phyloP scores from a whole-genome alignment of 2,113 vertebrate genomes.

The Dicrurus megarhynchus region DNA sequence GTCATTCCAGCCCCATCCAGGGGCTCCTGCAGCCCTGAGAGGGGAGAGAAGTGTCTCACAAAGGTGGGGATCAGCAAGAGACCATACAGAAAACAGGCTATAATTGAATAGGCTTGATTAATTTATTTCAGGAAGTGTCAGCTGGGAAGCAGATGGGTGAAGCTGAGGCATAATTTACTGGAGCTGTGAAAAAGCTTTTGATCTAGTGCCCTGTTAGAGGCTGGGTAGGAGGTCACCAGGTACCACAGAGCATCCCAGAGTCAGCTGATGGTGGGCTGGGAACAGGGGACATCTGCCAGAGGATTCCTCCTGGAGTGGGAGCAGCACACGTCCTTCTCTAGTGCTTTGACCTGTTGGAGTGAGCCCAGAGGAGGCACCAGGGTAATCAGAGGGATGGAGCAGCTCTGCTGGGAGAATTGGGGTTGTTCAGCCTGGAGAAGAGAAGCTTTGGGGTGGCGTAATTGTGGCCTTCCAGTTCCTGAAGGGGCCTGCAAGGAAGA shows the following conservation, averaged over 20 bases:
- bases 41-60: neutral
- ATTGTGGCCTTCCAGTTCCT: neutral
- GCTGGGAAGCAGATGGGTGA: conserved; percentile 48
- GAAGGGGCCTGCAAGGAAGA: neutral
- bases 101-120: conserved; percentile 45
- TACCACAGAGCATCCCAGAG: neutral
- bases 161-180: conserved; percentile 28
- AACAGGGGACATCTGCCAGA: neutral
- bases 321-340: accelerated
- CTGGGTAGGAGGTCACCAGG: neutral
- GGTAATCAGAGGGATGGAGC: neutral
- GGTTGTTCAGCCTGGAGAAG: neutral
- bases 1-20: neutral
- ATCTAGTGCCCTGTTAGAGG: neutral
- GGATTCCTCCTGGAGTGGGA: neutral
- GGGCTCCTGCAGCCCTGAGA: neutral
- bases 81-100: neutral
- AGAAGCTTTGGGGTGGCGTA: neutral
- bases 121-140: conserved; percentile 45
- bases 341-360: neutral
- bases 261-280: neutral
- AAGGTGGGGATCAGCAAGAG: neutral
- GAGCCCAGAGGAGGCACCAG: neutral
- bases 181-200: conserved; percentile 39
- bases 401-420: neutral